These are phyloP conservation scores for Pemphredon lugubris DNA, from an alignment of 2,888 invertebrate species.

Conservation along the genomic window DNA sequence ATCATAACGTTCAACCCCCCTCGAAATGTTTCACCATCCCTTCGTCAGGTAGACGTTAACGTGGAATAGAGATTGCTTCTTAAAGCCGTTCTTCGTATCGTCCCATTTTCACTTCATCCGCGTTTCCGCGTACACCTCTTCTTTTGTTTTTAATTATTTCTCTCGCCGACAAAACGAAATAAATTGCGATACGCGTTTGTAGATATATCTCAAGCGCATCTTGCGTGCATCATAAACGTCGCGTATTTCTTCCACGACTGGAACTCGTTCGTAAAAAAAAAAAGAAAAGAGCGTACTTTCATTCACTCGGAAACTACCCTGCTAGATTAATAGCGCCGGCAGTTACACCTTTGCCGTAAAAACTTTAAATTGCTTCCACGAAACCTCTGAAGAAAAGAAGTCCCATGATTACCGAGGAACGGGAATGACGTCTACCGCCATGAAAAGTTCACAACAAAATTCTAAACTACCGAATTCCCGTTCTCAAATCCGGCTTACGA, in stretches of 20 bases:
- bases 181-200: neutral
- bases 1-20: conserved; percentile 58
- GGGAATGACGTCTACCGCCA: too few species aligned
- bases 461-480: too few species aligned
- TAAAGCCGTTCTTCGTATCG: conserved; percentile 4
- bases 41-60: conserved; percentile 23
- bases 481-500: too few species aligned
- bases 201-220: neutral
- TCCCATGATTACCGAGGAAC: neutral
- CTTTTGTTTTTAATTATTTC: neutral
- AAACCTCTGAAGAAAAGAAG: neutral
- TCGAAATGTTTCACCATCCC: conserved; percentile 33
- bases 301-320: neutral
- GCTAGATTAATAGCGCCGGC: neutral
- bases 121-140: neutral
- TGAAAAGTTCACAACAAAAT: neutral
- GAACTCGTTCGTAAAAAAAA: neutral
- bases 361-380: neutral
- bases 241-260: neutral
- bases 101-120: neutral
- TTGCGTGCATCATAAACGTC: neutral
- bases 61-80: conserved; percentile 34
- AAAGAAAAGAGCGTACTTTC: neutral
- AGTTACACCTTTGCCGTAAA: neutral
- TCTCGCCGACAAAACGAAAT: too few species aligned